phyloP scores from a whole-genome alignment of 2,113 vertebrate species.

The Microcebus tavaratra region DNA sequence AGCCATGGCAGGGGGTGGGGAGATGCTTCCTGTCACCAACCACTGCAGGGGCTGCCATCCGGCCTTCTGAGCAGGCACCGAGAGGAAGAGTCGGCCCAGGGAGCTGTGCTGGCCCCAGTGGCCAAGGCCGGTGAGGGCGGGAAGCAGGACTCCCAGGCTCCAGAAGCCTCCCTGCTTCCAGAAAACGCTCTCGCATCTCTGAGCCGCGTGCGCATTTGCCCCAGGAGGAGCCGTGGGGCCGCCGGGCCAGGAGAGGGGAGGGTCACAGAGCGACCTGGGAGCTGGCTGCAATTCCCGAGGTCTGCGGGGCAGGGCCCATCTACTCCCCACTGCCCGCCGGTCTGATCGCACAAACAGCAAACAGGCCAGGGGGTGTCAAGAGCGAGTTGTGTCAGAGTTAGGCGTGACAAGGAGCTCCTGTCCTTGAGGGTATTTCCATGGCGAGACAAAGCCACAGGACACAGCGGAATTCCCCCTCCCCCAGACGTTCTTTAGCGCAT shows the following conservation, averaged over 20 bases:
- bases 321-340: fast-evolving
- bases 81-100: neutral
- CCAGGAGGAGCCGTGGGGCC: neutral
- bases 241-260: neutral
- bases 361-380: neutral
- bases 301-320: fast-evolving
- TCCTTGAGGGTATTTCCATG: neutral
- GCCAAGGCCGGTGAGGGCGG: no score
- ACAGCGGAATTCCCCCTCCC: neutral
- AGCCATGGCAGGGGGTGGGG: neutral
- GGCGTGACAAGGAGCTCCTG: no score
- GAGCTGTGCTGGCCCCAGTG: no score
- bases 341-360: neutral
- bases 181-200: neutral
- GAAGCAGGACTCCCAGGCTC: neutral
- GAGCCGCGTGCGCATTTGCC: fast-evolving
- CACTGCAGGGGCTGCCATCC: neutral
- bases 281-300: neutral
- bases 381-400: neutral
- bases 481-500: neutral
- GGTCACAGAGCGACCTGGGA: fast-evolving
- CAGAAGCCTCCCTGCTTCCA: neutral
- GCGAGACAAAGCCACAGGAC: neutral
- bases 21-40: no score
- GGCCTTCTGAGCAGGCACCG: neutral